Conservation (phyloP, 2,113 vertebrate genomes). For the Anser cygnoides region DNA sequence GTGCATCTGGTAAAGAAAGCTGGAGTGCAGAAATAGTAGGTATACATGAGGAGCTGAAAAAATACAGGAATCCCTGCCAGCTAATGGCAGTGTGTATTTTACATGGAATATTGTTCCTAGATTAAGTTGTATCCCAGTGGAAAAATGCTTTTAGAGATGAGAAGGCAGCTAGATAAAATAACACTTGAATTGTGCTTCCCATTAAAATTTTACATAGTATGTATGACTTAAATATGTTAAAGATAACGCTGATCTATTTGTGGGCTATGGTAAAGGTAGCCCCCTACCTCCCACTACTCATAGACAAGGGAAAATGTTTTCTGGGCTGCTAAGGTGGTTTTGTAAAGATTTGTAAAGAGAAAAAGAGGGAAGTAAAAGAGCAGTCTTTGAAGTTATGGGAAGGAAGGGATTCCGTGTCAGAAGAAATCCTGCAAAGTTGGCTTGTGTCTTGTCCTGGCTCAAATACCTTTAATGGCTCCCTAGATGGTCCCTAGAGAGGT, state of each 20-base stretch:
- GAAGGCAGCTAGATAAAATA: slow-evolving; percentile 63
- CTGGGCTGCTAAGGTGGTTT: not conserved
- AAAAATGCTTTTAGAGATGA: slow-evolving; percentile 66
- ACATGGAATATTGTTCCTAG: slow-evolving; percentile 57
- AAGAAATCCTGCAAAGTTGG: not conserved
- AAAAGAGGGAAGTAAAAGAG: not conserved
- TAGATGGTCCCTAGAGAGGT: not conserved
- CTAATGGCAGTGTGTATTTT: slow-evolving; percentile 72
- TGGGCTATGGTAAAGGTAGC: not conserved
- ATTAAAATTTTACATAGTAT: slow-evolving; percentile 74
- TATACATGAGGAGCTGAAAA: not conserved
- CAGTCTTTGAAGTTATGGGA: not conserved
- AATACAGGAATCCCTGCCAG: not conserved
- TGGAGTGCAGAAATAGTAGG: not conserved
- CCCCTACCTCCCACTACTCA: not conserved
- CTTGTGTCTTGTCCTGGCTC: not conserved
- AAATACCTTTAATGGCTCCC: not conserved
- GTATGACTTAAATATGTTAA: slow-evolving; percentile 64
- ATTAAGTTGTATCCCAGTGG: slow-evolving; percentile 64
- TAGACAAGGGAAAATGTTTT: not conserved
- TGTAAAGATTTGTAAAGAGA: not conserved
- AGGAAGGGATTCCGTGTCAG: not conserved
- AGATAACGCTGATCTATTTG: slow-evolving; percentile 51
- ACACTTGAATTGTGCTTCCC: slow-evolving; percentile 64
- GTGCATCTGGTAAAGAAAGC: not conserved